Evolutionary conservation across 30 jellyfish, hydroid and myxozoan species (phyloP).

Genomic region (Rhopilema esculentum): DNA sequence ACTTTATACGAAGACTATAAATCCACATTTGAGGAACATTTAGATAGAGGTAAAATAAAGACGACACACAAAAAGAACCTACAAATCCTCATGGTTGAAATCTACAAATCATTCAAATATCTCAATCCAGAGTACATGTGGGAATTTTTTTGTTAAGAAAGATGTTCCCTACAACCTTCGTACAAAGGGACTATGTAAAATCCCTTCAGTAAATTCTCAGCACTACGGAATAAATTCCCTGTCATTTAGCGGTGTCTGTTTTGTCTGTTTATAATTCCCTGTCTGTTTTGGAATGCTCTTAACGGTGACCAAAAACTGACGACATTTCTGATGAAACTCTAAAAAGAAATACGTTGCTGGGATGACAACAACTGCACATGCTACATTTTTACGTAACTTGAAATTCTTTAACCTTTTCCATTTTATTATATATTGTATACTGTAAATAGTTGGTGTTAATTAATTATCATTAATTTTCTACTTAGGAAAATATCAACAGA

Average conservation of each 20-base stretch:
- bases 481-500: too few species aligned
- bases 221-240: conserved; percentile 44
- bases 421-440: too few species aligned
- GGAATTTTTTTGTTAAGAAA: conserved; percentile 41
- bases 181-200: conserved; percentile 11
- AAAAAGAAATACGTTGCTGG: conserved; percentile 22
- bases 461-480: too few species aligned
- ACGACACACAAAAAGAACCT: conserved; percentile 37
- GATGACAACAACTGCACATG: conserved; percentile 10
- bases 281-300: conserved; percentile 23
- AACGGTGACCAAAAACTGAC: conserved; percentile 7
- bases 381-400: too few species aligned
- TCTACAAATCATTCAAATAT: conserved; percentile 30
- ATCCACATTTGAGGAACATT: conserved; percentile 37
- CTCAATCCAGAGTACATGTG: conserved; percentile 46
- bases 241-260: conserved; percentile 38
- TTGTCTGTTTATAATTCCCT: too few species aligned
- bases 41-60: conserved; percentile 27
- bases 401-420: too few species aligned
- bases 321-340: neutral
- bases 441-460: too few species aligned
- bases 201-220: conserved; percentile 8
- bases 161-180: conserved; percentile 45
- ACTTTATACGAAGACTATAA: conserved; percentile 37
- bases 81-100: conserved; percentile 49